Percentiles rank a stretch among this genome's conserved stretches.
Evolutionary conservation across 2,113 vertebrate genomes (phyloP).

Genomic region (Boleophthalmus pectinirostris): DNA sequence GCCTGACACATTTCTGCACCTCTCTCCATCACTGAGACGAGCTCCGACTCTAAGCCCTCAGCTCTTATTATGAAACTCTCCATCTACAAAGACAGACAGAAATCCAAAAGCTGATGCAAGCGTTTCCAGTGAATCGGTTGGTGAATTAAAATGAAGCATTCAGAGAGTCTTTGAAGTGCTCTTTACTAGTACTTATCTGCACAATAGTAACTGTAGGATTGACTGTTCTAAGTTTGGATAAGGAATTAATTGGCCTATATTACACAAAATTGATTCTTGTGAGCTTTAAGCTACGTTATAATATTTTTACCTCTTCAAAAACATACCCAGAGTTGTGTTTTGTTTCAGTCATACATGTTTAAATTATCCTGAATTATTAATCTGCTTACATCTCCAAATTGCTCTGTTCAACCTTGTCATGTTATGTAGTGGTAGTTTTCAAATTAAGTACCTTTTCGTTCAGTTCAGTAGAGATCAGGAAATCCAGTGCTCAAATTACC

Average conservation of each 20-base stretch:
- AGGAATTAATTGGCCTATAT: background rate
- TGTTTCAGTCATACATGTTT: no score
- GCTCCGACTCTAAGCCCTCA: slow-evolving; percentile 15
- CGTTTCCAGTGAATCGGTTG: slow-evolving; percentile 22
- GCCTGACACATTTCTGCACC: slow-evolving; percentile 52
- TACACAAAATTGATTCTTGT: no score
- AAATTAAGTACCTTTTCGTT: no score
- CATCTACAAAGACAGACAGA: slow-evolving; percentile 15
- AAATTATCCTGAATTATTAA: no score
- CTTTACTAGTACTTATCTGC: slow-evolving; percentile 19
- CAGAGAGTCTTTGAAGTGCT: slow-evolving; percentile 28
- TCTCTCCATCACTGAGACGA: slow-evolving; percentile 24
- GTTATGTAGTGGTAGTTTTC: no score
- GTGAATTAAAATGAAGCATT: slow-evolving; percentile 13
- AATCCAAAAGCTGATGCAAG: slow-evolving; percentile 34
- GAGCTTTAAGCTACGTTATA: no score
- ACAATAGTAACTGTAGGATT: slow-evolving; percentile 1
- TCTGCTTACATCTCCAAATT: no score
- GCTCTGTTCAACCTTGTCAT: no score
- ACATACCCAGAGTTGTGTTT: no score
- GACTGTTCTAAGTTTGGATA: background rate
- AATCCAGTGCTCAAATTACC: no score
- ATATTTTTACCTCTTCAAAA: no score
- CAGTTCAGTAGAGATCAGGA: no score
- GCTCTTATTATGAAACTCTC: slow-evolving; percentile 36